Evolutionary conservation across 2,113 vertebrate species (phyloP).

Genomic region (Carassius auratus): DNA sequence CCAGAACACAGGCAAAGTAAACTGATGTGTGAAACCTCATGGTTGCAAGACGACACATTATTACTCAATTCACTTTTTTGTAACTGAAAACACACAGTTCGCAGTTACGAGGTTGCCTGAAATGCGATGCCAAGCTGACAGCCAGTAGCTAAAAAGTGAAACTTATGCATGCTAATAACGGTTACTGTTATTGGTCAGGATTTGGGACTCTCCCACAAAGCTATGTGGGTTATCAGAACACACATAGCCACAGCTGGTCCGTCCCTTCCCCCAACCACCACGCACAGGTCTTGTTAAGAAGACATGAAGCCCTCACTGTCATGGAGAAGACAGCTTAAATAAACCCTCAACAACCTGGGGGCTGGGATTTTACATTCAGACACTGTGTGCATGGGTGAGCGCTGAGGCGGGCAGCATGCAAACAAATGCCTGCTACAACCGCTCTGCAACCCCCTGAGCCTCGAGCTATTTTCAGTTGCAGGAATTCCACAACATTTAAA

Average conservation of each 20-base stretch:
- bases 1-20: neutral
- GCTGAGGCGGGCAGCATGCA: constrained; percentile 5
- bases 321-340: constrained; percentile 20
- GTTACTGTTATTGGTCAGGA: constrained; percentile 15
- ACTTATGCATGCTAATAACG: neutral
- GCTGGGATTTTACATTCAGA: constrained; percentile 28
- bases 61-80: neutral
- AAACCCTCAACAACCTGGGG: constrained; percentile 31
- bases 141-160: constrained; percentile 5
- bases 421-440: constrained; percentile 28
- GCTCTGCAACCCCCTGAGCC: constrained; percentile 21
- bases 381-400: neutral
- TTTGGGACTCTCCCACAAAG: constrained; percentile 33
- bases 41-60: neutral
- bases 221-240: constrained; percentile 39
- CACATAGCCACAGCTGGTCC: constrained; percentile 27
- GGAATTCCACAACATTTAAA: constrained; percentile 36
- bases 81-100: neutral
- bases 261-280: constrained; percentile 23
- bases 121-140: neutral
- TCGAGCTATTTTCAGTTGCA: constrained; percentile 39
- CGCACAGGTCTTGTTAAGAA: neutral
- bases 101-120: neutral
- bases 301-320: neutral
- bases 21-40: neutral